Base-by-base conservation (phyloP, 2,888 invertebrate species). In the Sturmia bella region DNA sequence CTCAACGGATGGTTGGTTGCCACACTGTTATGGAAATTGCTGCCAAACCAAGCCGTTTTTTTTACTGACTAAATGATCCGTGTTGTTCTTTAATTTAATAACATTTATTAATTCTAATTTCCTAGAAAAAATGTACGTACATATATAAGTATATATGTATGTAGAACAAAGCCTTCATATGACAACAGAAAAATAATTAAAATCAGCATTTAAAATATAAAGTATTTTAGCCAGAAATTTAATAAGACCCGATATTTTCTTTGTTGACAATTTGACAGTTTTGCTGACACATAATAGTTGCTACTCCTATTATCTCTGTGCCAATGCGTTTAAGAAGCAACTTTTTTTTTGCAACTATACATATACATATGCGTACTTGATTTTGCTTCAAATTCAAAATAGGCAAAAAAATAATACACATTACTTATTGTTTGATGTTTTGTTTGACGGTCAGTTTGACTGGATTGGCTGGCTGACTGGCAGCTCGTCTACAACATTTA, bases 241-340 rank as follows among this genome's bases (percentile, higher is more conserved):
- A 57, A 13, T 39, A 4, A 54, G 27, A 45, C 37, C 50, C 39
- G 61, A 63, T 39, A 61, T 54, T 52, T 54, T 61, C 37, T 61
- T 61, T 61, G 41, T 56, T 66, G 75, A 70, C 75, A 76, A 59
- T 72, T 75, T 76, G 75, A 80, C 80, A 80, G 54, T 27, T 66
- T 39, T 45, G 52, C 17, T 75, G 74, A 76, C 69, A 75, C 63
- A 63, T 59, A 41, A 37, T 56, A 11, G 1, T 27, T 21, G 41
- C 61, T 68, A 48, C n/a, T 37, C 17, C 21, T 24, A 21, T 21
- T 12, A n/a, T n/a, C n/a, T n/a, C n/a, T n/a, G n/a, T n/a, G n/a
- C n/a, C n/a, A n/a, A n/a, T n/a, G n/a, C n/a, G n/a, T n/a, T n/a
- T n/a, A n/a, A n/a, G n/a, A 32, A 32, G 9, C 6, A 32, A 32